A percentile compares a stretch with the other conserved stretches of the same genome.
Evolutionary conservation across 2,113 vertebrate species (phyloP).

Genomic region (Dermatemys mawii): DNA sequence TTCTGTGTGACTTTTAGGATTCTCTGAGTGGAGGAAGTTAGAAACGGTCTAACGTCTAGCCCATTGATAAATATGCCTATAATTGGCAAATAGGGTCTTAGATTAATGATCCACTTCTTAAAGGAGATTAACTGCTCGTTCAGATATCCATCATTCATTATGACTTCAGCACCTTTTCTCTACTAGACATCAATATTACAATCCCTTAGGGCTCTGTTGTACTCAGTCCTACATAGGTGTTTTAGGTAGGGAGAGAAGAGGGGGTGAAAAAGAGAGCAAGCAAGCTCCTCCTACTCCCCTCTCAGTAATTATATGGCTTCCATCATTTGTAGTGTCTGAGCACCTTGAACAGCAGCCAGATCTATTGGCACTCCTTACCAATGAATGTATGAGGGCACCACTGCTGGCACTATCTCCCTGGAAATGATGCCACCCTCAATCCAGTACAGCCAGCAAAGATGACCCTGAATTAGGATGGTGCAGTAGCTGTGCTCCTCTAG

Average conservation of each 20-base stretch:
- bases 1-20: conserved; percentile 44
- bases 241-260: neutral
- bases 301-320: neutral
- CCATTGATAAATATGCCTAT: conserved; percentile 52
- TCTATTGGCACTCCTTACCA: neutral
- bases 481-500: neutral
- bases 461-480: neutral
- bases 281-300: neutral
- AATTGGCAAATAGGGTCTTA: conserved; percentile 46
- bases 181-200: conserved; percentile 39
- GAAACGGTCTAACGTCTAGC: conserved; percentile 41
- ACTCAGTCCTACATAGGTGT: conserved; percentile 3
- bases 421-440: neutral
- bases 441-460: neutral
- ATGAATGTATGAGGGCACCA: neutral
- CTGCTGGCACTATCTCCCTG: neutral
- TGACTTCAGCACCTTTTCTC: conserved; percentile 52
- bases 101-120: conserved; percentile 69
- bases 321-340: neutral
- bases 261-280: neutral
- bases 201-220: neutral
- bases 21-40: conserved; percentile 53
- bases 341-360: neutral
- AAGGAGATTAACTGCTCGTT: conserved; percentile 63
- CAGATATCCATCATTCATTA: conserved; percentile 64